Percentiles rank a stretch among this genome's conserved stretches.
Evolutionary conservation across 92 coral and sea anemone genomes (phyloP).

Genomic region (Epizoanthus scotinus): DNA sequence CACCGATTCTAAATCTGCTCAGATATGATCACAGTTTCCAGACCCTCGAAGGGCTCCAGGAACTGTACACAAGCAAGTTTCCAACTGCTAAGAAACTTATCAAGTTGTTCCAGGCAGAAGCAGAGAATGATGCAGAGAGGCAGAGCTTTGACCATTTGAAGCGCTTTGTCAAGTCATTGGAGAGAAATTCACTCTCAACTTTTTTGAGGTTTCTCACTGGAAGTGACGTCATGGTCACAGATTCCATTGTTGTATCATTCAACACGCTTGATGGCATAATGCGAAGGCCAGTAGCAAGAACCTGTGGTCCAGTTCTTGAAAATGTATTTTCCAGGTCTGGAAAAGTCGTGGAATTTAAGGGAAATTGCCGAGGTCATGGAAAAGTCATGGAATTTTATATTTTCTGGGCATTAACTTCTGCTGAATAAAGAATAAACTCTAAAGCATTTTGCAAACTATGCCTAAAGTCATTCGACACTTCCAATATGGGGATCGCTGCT

Average conservation of each 20-base stretch:
- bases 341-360: too few relatives aligned
- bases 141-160: slow-evolving; percentile 35
- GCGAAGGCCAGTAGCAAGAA: slow-evolving; percentile 39
- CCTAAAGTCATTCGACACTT: too few relatives aligned
- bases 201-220: slow-evolving; percentile 37
- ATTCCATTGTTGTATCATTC: slow-evolving; percentile 23
- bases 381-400: too few relatives aligned
- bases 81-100: slow-evolving; percentile 49
- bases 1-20: slow-evolving; percentile 28
- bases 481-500: too few relatives aligned
- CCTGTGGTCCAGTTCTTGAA: slow-evolving; percentile 43
- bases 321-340: too few relatives aligned
- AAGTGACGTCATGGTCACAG: slow-evolving; percentile 18
- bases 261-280: slow-evolving; percentile 17
- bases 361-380: too few relatives aligned
- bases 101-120: slow-evolving; percentile 14
- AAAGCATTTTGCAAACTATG: too few relatives aligned
- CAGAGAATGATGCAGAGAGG: slow-evolving; percentile 29
- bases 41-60: slow-evolving; percentile 35
- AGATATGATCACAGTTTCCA: slow-evolving; percentile 31
- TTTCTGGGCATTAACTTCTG: too few relatives aligned
- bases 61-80: slow-evolving; percentile 33
- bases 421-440: too few relatives aligned
- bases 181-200: slow-evolving; percentile 23
- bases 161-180: slow-evolving; percentile 40